Percentiles rank a stretch among this genome's conserved stretches.
Evolutionary conservation across 2,113 vertebrate species (phyloP).

Genomic region (Austrofundulus limnaeus): DNA sequence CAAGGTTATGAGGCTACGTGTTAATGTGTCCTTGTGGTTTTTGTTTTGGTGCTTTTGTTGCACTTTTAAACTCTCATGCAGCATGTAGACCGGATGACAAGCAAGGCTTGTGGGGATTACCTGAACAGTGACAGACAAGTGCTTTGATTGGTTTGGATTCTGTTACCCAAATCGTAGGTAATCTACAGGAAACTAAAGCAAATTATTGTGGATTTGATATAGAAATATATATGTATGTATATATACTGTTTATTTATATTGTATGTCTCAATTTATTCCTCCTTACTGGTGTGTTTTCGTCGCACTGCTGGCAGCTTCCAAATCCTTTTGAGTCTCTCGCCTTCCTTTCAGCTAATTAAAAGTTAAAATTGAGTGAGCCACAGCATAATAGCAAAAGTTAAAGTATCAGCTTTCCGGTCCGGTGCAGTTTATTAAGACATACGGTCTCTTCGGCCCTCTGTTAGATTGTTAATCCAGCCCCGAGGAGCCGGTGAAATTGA

Average conservation of each 20-base stretch:
- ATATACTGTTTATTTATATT: not conserved
- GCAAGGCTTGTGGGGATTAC: not conserved
- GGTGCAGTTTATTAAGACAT: constrained; percentile 48
- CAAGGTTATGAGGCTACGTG: not conserved
- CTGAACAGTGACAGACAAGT: constrained; percentile 8
- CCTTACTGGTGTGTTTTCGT: constrained; percentile 7
- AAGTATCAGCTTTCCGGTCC: constrained; percentile 51
- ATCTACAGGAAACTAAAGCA: constrained; percentile 13
- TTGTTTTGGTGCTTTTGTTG: not conserved
- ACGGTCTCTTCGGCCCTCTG: constrained; percentile 35
- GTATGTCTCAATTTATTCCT: constrained; percentile 23
- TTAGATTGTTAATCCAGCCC: constrained; percentile 51
- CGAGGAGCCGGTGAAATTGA: constrained; percentile 49
- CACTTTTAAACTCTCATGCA: not conserved
- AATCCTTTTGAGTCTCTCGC: constrained; percentile 43
- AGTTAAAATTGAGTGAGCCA: constrained; percentile 46
- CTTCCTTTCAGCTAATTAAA: constrained; percentile 56
- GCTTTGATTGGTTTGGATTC: constrained; percentile 21
- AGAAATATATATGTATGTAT: too few relatives aligned
- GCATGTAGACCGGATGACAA: constrained; percentile 20
- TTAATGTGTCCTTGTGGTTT: constrained; percentile 23
- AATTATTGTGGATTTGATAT: constrained; percentile 23
- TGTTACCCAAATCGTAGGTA: constrained; percentile 8
- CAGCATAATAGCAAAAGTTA: constrained; percentile 57
- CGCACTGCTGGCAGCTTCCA: constrained; percentile 25